Conservation (phyloP, 2,888 invertebrate genomes). For the Zhengitettix transpicula region DNA sequence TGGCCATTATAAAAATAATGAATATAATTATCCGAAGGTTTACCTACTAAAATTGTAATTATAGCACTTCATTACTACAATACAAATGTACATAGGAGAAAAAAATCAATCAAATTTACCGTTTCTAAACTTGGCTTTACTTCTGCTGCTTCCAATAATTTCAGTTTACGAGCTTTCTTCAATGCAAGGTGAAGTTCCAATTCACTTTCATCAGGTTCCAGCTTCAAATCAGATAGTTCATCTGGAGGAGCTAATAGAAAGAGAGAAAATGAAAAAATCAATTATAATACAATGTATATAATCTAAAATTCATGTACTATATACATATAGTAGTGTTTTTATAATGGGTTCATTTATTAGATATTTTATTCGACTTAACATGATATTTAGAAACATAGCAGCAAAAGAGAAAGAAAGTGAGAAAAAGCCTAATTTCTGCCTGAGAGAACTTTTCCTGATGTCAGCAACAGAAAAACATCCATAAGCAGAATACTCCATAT, state of each 20-base stretch:
- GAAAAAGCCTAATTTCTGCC: no score
- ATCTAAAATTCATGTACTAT: not conserved
- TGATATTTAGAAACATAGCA: no score
- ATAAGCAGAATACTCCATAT: no score
- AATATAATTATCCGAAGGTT: no score
- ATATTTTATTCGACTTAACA: no score
- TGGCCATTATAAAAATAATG: not conserved
- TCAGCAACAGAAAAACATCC: no score
- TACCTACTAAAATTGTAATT: no score
- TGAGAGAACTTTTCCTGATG: no score
- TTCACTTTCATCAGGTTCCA: conserved; percentile 55
- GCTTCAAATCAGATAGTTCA: conserved; percentile 33
- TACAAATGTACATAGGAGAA: no score
- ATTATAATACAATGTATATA: conserved; percentile 3
- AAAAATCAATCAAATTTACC: conserved; percentile 9
- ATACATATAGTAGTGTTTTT: not conserved
- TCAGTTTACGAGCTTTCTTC: conserved; percentile 52
- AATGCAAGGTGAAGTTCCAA: conserved; percentile 47
- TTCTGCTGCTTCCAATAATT: conserved; percentile 32
- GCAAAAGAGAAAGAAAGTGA: no score
- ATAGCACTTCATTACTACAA: no score
- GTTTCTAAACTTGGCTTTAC: conserved; percentile 15
- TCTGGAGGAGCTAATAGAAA: not conserved
- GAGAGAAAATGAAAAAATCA: not conserved
- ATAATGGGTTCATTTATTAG: no score